Evolutionary conservation across 2,113 vertebrate genomes (phyloP).

Genomic region (Jaculus jaculus): DNA sequence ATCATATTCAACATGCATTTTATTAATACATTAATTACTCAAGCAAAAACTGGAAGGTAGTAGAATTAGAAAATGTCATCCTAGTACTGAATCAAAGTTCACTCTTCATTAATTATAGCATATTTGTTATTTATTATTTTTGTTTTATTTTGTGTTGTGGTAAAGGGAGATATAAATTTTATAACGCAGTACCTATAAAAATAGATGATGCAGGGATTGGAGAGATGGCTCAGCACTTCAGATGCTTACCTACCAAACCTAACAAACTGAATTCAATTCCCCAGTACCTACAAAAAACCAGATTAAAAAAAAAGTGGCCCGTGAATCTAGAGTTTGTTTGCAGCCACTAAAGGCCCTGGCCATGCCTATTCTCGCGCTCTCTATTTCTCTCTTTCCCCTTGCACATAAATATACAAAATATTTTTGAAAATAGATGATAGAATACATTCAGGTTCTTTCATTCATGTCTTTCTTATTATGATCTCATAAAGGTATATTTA

Average conservation of each 20-base stretch:
- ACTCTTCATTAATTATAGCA: not conserved
- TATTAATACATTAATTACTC: conserved; percentile 63
- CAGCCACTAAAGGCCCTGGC: too few species aligned
- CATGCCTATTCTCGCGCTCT: too few species aligned
- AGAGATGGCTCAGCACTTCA: too few species aligned
- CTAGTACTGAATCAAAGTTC: not conserved
- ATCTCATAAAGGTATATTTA: not conserved
- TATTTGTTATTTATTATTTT: not conserved
- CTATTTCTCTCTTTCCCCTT: too few species aligned
- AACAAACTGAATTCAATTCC: too few species aligned
- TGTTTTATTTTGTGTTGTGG: not conserved
- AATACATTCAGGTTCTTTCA: not conserved
- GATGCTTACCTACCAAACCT: too few species aligned
- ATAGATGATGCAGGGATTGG: too few species aligned
- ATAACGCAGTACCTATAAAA: not conserved
- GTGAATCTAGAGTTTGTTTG: too few species aligned
- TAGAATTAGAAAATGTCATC: conserved; percentile 43
- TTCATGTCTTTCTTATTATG: not conserved
- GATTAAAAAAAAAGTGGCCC: too few species aligned
- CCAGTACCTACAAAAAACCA: too few species aligned
- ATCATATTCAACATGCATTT: conserved; percentile 58
- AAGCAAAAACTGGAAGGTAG: conserved; percentile 9
- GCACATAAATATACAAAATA: too few species aligned
- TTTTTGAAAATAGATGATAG: not conserved
- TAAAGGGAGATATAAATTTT: not conserved